These are phyloP conservation scores for Lagodon rhomboides DNA, from an alignment of 2,797 vertebrate species.

Conservation along the genomic window DNA sequence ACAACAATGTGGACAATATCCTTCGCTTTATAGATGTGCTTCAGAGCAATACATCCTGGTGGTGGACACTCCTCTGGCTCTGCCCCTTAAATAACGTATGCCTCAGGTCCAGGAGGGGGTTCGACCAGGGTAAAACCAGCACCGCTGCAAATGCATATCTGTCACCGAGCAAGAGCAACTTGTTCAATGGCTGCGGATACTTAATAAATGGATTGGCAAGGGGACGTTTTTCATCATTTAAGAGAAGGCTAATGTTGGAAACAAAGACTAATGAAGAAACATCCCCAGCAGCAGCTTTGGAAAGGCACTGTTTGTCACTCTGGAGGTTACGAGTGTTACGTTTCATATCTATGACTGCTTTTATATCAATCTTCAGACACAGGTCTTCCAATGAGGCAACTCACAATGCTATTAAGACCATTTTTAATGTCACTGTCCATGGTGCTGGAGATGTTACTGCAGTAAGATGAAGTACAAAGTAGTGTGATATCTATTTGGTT, in stretches of 20 bases:
- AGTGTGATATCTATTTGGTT: neutral
- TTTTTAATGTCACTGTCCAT: conserved; percentile 44
- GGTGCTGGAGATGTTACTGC: conserved; percentile 30
- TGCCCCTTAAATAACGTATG: conserved; percentile 63
- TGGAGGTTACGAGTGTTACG: neutral
- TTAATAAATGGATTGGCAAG: conserved; percentile 50
- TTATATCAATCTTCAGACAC: neutral
- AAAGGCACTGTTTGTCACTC: conserved; percentile 1
- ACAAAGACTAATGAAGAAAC: conserved; percentile 51
- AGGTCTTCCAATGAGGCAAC: conserved; percentile 1
- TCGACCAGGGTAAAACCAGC: conserved; percentile 61
- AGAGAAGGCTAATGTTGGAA: conserved; percentile 14
- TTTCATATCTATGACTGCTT: neutral
- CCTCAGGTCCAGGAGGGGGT: conserved; percentile 37
- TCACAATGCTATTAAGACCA: neutral
- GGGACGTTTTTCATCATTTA: conserved; percentile 14
- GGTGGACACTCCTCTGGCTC: conserved; percentile 44
- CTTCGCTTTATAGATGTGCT: conserved; percentile 33
- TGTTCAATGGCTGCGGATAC: conserved; percentile 58
- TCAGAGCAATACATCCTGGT: conserved; percentile 45
- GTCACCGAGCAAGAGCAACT: conserved; percentile 52
- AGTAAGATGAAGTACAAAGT: neutral
- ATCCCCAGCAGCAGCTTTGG: conserved; percentile 5
- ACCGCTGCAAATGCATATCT: conserved; percentile 44
- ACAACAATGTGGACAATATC: conserved; percentile 56